Percentiles rank a stretch among this genome's conserved stretches.
Conservation (phyloP, 2,797 vertebrate species). For the Alosa sapidissima region DNA sequence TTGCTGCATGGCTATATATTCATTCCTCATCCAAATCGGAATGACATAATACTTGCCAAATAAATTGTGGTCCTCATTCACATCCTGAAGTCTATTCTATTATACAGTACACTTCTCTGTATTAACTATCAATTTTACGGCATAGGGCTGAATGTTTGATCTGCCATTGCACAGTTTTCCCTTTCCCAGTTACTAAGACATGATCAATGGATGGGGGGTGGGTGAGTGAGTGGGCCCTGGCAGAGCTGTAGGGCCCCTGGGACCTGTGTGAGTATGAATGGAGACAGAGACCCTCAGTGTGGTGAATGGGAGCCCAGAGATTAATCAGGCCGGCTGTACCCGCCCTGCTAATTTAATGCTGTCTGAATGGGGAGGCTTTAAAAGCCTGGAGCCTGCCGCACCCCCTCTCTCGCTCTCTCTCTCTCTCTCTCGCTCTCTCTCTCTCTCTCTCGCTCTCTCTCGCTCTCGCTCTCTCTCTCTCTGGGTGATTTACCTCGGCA, state of each 20-base stretch:
- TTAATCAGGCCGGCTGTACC: not conserved
- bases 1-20: not conserved
- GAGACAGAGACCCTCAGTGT: not conserved
- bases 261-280: not conserved
- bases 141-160: not conserved
- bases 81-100: not conserved
- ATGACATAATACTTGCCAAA: not conserved
- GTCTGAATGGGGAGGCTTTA: not conserved
- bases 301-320: not conserved
- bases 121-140: not conserved
- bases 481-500: not conserved
- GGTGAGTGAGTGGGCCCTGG: not conserved
- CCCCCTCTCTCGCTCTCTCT: not conserved
- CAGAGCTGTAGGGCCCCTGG: not conserved
- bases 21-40: not conserved
- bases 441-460: not conserved
- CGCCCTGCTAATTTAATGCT: constrained; percentile 12
- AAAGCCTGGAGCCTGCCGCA: not conserved
- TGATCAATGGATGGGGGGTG: not conserved
- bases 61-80: not conserved
- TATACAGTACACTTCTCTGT: not conserved
- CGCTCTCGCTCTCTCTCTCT: not conserved
- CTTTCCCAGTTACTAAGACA: not conserved
- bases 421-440: not conserved
- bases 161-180: not conserved